A percentile compares a stretch with the other conserved stretches of the same genome.
Evolutionary conservation across 2,888 invertebrate genomes (phyloP).

Genomic region (Tethea ocularis): DNA sequence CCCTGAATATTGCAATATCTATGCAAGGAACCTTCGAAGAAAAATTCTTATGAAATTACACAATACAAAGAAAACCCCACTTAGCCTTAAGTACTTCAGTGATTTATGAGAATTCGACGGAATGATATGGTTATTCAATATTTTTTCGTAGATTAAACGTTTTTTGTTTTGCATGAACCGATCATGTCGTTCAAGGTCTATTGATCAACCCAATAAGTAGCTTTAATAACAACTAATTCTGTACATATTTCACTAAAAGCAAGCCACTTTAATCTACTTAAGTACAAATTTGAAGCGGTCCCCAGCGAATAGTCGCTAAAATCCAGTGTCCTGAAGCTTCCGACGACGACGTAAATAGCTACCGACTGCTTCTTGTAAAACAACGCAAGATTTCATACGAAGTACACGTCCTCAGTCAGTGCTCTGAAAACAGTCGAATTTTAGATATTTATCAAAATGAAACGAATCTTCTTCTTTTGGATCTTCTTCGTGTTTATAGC

Average conservation of each 20-base stretch:
- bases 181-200: conserved; percentile 37
- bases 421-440: conserved; percentile 21
- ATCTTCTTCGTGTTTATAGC: conserved; percentile 42
- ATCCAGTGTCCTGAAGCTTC: conserved; percentile 48
- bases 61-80: neutral
- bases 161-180: neutral
- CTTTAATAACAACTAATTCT: conserved; percentile 59
- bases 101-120: neutral
- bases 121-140: neutral
- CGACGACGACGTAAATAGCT: conserved; percentile 42
- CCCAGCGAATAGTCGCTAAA: conserved; percentile 54
- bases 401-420: conserved; percentile 51
- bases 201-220: conserved; percentile 64
- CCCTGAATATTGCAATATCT: no score
- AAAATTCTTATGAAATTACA: neutral
- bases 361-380: conserved; percentile 51
- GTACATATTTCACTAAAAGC: conserved; percentile 65
- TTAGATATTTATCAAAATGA: conserved; percentile 45
- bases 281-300: conserved; percentile 63
- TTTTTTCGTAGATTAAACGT: neutral
- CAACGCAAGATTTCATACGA: conserved; percentile 49
- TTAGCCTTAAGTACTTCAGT: neutral
- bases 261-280: conserved; percentile 77
- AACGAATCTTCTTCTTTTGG: conserved; percentile 41
- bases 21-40: no score